These are phyloP conservation scores for Galeruca laticollis DNA, from an alignment of 2,888 invertebrate genomes.

Conservation along the genomic window DNA sequence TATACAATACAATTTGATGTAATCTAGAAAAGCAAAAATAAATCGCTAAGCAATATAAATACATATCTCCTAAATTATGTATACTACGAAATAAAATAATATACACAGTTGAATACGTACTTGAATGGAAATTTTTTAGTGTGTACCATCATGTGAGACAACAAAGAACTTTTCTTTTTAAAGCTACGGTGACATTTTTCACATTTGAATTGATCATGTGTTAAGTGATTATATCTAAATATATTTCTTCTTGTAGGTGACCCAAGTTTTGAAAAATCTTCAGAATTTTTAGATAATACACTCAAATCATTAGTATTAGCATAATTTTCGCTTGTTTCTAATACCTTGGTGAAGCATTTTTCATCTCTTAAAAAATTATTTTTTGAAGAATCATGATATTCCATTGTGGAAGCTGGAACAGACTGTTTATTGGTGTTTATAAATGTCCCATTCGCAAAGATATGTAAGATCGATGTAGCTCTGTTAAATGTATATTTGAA, in stretches of 20 bases:
- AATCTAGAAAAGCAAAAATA: no score
- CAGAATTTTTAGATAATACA: not conserved
- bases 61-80: no score
- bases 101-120: slow-evolving; percentile 58
- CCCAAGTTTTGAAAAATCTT: not conserved
- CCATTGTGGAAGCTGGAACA: not conserved
- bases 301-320: not conserved
- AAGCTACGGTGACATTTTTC: slow-evolving; percentile 1
- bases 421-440: not conserved
- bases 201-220: slow-evolving; percentile 50
- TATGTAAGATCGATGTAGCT: slow-evolving; percentile 8
- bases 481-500: slow-evolving; percentile 16
- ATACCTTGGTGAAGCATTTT: not conserved
- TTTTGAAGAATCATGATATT: not conserved
- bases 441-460: not conserved
- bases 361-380: not conserved
- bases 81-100: slow-evolving; percentile 58
- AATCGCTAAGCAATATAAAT: no score
- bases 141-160: slow-evolving; percentile 1
- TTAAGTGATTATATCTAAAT: slow-evolving; percentile 45
- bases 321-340: not conserved
- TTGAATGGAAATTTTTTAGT: slow-evolving; percentile 37
- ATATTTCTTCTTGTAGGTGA: not conserved
- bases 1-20: no score
- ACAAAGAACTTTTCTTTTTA: slow-evolving; percentile 5